Conservation (phyloP, 2,113 vertebrate genomes). For the Neoarius graeffei region DNA sequence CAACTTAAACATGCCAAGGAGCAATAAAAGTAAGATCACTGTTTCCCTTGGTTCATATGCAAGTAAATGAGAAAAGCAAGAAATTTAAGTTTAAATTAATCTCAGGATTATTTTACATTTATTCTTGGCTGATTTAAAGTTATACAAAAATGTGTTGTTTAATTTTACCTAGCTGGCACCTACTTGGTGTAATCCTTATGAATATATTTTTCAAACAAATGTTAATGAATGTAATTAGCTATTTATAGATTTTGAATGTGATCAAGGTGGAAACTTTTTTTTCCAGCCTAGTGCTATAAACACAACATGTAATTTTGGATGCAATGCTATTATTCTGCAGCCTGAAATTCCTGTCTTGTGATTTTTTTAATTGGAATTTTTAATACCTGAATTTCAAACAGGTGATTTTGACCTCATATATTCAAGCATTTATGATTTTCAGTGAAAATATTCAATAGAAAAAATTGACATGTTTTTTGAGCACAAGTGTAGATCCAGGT, state of each 20-base stretch:
- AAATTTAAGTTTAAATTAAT: neutral
- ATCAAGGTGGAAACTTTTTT: neutral
- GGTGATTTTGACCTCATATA: neutral
- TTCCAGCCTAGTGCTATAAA: neutral
- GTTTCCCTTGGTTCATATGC: neutral
- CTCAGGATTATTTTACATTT: neutral
- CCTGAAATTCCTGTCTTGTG: neutral
- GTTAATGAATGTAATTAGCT: neutral
- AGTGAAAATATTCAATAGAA: neutral
- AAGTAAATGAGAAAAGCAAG: neutral
- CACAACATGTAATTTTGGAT: neutral
- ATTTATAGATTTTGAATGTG: neutral
- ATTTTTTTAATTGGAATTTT: neutral
- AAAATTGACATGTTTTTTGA: neutral
- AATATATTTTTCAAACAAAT: neutral
- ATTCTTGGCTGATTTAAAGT: neutral
- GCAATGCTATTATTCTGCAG: neutral
- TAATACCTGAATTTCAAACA: slow-evolving; percentile 6
- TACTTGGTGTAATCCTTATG: neutral
- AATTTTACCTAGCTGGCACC: neutral
- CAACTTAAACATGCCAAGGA: neutral
- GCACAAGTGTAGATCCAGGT: neutral
- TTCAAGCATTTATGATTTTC: neutral
- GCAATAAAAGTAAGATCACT: neutral
- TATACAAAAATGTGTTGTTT: neutral